These are phyloP conservation scores for Elgonia sp. DNA, from an alignment of 2,888 invertebrate species.

Conservation along the genomic window DNA sequence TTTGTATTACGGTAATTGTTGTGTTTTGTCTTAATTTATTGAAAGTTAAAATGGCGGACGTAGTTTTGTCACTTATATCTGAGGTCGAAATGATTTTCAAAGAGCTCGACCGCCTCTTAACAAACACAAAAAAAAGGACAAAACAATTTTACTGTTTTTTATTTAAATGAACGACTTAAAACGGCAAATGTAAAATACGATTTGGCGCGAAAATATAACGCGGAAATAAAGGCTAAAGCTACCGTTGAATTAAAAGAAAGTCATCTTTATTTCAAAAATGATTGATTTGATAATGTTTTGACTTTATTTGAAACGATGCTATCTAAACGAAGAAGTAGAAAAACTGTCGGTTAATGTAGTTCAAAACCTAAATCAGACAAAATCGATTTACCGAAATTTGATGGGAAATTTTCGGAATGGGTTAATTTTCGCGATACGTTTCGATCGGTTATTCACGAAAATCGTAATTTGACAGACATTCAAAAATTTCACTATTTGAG, in stretches of 20 bases:
- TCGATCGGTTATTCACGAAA: too few relatives aligned
- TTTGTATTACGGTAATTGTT: too few relatives aligned
- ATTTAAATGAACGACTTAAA: not conserved
- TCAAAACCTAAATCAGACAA: too few relatives aligned
- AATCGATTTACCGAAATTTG: slow-evolving; percentile 25
- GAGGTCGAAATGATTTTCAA: not conserved
- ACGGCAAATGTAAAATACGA: not conserved
- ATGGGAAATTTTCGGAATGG: too few relatives aligned
- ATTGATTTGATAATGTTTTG: not conserved
- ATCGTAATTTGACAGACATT: not conserved
- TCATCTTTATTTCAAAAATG: not conserved
- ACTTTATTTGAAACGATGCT: not conserved
- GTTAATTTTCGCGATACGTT: too few relatives aligned
- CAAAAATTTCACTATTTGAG: too few relatives aligned
- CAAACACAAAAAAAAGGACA: not conserved
- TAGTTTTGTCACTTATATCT: too few relatives aligned
- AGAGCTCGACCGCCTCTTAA: not conserved
- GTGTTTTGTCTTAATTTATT: too few relatives aligned
- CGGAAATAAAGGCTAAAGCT: not conserved
- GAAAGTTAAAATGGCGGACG: not conserved
- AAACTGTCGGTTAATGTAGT: too few relatives aligned
- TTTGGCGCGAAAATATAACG: not conserved
- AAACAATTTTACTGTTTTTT: not conserved
- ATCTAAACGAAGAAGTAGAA: not conserved
- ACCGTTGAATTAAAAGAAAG: not conserved